Evolutionary conservation across 2,797 vertebrate species (phyloP).

Genomic region (Smutsia gigantea): DNA sequence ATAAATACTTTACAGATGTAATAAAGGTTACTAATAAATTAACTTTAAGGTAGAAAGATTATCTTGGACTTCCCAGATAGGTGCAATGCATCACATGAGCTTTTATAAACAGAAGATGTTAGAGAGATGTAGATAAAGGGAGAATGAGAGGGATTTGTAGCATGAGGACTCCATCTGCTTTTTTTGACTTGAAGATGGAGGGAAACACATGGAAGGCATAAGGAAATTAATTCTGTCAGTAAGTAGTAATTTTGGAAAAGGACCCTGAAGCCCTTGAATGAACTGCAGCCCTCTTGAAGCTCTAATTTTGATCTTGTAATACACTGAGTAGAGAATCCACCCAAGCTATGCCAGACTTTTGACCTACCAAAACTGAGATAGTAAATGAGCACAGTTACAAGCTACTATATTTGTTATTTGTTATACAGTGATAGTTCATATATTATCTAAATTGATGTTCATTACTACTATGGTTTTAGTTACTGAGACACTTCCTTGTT

Average conservation of each 20-base stretch:
- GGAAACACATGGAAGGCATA: neutral
- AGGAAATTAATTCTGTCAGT: neutral
- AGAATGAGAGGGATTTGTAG: neutral
- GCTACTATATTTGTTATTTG: neutral
- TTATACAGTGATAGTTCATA: neutral
- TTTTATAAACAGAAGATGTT: neutral
- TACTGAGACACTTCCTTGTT: neutral
- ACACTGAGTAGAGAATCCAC: neutral
- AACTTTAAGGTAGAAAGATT: neutral
- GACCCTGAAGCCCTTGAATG: neutral
- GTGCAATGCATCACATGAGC: neutral
- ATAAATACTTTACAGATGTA: neutral
- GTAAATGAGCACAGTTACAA: neutral
- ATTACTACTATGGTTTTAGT: neutral
- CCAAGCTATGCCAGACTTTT: neutral
- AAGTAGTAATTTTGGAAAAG: neutral
- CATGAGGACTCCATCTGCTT: neutral
- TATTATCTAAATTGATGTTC: neutral
- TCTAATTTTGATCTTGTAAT: neutral
- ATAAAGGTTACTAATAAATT: neutral
- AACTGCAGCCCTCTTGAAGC: neutral
- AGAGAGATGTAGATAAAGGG: neutral
- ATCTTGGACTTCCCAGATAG: neutral
- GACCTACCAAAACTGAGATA: neutral
- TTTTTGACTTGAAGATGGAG: neutral